A percentile compares a stretch with the other conserved stretches of the same genome.
These are phyloP conservation scores for Muricea muricata DNA, from an alignment of 92 coral and sea anemone genomes.

Conservation along the genomic window DNA sequence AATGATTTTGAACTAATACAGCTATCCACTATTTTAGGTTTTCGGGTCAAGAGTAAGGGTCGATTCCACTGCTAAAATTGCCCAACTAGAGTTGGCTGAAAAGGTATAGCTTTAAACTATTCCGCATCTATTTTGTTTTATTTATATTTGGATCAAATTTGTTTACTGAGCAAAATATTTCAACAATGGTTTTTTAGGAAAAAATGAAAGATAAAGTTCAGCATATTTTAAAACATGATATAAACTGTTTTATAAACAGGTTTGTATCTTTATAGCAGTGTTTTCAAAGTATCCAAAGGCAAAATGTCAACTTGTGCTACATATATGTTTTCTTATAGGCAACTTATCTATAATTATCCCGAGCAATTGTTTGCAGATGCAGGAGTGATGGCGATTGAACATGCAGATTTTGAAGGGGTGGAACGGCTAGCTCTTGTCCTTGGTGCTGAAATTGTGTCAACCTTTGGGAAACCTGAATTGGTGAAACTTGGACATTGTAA, in stretches of 20 bases:
- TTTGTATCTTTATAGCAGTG: slow-evolving; percentile 16
- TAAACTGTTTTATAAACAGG: slow-evolving; percentile 96
- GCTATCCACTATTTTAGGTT: slow-evolving; percentile 61
- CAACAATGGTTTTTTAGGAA: slow-evolving; percentile 72
- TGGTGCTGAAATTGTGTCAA: slow-evolving; percentile 99
- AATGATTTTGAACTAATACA: background rate
- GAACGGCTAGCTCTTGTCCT: slow-evolving; percentile 88
- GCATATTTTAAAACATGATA: slow-evolving; percentile 89
- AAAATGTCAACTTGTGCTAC: too few relatives aligned
- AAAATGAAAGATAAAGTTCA: slow-evolving; percentile 99
- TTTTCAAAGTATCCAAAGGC: too few relatives aligned
- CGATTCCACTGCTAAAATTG: slow-evolving; percentile 97
- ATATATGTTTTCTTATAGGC: too few relatives aligned
- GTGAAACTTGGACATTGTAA: slow-evolving; percentile 94
- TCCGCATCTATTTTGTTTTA: too few relatives aligned
- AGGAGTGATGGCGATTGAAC: slow-evolving; percentile 98
- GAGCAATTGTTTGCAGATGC: slow-evolving; percentile 98
- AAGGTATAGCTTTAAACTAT: slow-evolving; percentile 66
- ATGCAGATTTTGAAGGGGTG: slow-evolving; percentile 98
- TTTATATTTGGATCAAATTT: too few relatives aligned
- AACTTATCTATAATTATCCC: slow-evolving; percentile 93
- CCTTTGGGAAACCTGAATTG: slow-evolving; percentile 96
- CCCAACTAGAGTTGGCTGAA: slow-evolving; percentile 94
- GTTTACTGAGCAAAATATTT: too few relatives aligned
- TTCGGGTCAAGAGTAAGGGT: slow-evolving; percentile 99